These are phyloP conservation scores for Formica aserva DNA, from an alignment of 2,888 invertebrate species.

Conservation along the genomic window DNA sequence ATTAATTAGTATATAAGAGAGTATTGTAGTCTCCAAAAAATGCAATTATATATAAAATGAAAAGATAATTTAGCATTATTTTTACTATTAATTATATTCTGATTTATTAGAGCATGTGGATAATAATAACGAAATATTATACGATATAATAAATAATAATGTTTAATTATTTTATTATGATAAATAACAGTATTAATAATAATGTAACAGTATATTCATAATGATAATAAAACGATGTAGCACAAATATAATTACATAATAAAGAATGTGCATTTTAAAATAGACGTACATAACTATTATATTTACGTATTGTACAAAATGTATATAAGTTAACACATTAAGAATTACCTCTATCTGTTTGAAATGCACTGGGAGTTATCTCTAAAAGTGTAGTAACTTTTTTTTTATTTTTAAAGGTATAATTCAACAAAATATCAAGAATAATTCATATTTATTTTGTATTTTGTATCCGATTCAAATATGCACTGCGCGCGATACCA, in stretches of 20 bases:
- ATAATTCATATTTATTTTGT: slow-evolving; percentile 28
- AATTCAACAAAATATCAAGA: not conserved
- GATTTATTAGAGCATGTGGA: not conserved
- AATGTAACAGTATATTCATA: not conserved
- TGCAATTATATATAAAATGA: not conserved
- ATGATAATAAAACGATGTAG: not conserved
- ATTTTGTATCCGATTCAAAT: slow-evolving; percentile 26
- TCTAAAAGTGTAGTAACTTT: not conserved
- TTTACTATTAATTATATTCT: not conserved
- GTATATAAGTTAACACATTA: not conserved
- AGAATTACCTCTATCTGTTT: not conserved
- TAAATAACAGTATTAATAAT: not conserved
- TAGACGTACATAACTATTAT: not conserved
- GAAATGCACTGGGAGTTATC: not conserved
- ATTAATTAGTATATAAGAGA: not conserved
- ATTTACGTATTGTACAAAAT: not conserved
- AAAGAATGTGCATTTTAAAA: not conserved
- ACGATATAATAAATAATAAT: not conserved
- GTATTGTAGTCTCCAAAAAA: not conserved
- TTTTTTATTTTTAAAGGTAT: not conserved
- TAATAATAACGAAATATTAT: too few species aligned
- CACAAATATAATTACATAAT: not conserved
- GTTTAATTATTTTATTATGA: not conserved
- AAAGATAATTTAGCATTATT: not conserved
- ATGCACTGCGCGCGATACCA: not conserved